Evolutionary conservation across 2,888 invertebrate species (phyloP), one percentile per base, ranked within the genome.

Genomic region (Abrostola tripartita): DNA sequence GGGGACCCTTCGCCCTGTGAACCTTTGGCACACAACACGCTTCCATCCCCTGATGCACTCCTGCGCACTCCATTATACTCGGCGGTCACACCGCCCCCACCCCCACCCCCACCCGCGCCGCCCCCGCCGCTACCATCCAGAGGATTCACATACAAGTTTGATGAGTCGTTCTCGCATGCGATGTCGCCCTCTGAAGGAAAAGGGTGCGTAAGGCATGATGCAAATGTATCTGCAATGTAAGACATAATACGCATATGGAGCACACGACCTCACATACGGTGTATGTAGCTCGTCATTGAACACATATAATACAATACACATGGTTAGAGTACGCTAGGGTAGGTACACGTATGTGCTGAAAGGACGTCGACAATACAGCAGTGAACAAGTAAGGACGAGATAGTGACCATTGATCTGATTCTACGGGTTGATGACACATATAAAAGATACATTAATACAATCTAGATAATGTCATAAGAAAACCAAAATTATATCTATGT

Each of bases 121-220:
- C 92, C 81, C 73, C 92, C 95, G 85, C 94, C 90, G 92, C 93
- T 93, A 92, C 97, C 97, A 86, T 97, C 97, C 95, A 98, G 91
- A 65, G 98, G 98, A 94, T 98, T 98, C 89, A 98, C 97, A 93
- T 98, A 98, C 87, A 98, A 95, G 95, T 98, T 98, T 90, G 97
- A 97, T 91, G 96, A 96, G 90, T 97, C 97, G 86, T 93, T 94
- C 88, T 96, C 96, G 89, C 95, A 95, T 81, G 96, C 96, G 87
- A 97, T 95, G 94, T 97, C 97, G 89, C 96, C 97, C 95, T 98
- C 97, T 85, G 98, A 98, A 92, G 97, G 96, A 95, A 97, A 98
- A 87, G 98, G 98, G 95, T 98, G 98, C 87, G 99, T 98, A 95
- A 98, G 97, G 95, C 99, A 99, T 94, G 98, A 98, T 92, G 98